phyloP scores from a whole-genome alignment of 2,888 invertebrate genomes.

The Heliconius sara region DNA sequence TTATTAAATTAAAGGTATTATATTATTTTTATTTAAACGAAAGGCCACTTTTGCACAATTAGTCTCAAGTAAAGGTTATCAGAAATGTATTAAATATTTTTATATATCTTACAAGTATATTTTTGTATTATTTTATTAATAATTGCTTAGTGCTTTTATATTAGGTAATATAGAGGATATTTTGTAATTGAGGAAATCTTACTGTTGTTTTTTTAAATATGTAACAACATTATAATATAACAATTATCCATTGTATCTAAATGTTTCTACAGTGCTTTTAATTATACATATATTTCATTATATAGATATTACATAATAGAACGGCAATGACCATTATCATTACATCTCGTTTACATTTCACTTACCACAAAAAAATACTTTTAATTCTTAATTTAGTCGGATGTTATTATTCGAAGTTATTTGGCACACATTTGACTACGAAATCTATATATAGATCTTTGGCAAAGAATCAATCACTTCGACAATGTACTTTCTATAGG shows the following conservation, averaged over 20 bases:
- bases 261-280: not conserved
- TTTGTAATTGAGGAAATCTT: not conserved
- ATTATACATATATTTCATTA: slow-evolving; percentile 22
- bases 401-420: slow-evolving; percentile 38
- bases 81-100: slow-evolving; percentile 7
- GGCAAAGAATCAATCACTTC: slow-evolving; percentile 43
- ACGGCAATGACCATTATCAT: slow-evolving; percentile 10
- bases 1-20: too few species aligned
- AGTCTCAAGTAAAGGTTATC: not conserved
- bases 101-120: slow-evolving; percentile 1
- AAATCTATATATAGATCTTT: slow-evolving; percentile 42
- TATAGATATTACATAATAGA: slow-evolving; percentile 9
- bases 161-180: not conserved
- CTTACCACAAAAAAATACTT: slow-evolving; percentile 33
- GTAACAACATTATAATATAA: not conserved
- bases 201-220: not conserved
- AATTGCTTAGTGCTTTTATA: not conserved
- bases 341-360: slow-evolving; percentile 29
- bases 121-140: slow-evolving; percentile 4
- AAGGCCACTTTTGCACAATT: not conserved
- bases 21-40: not conserved
- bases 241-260: not conserved
- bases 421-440: slow-evolving; percentile 43
- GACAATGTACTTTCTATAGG: slow-evolving; percentile 39
- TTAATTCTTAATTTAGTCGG: slow-evolving; percentile 27